Evolutionary conservation across 53 echinoderm and acorn worm genomes (phyloP).

Genomic region (Holothuria scabra): DNA sequence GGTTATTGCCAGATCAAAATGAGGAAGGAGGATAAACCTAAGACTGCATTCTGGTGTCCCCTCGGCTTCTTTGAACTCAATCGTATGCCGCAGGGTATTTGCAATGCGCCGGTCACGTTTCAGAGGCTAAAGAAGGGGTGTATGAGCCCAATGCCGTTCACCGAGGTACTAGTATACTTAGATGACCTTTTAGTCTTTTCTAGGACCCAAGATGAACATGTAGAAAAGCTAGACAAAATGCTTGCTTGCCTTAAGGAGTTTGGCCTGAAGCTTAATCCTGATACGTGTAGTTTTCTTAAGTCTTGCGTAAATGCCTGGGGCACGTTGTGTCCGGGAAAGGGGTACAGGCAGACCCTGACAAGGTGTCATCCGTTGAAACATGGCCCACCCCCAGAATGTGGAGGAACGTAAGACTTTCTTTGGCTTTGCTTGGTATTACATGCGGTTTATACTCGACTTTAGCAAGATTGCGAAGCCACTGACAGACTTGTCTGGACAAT

Average conservation of each 20-base stretch:
- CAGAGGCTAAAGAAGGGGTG: conserved; percentile 63
- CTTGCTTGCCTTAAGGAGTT: conserved; percentile 39
- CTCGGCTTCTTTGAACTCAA: conserved; percentile 71
- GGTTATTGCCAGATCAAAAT: conserved; percentile 70
- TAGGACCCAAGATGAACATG: conserved; percentile 40
- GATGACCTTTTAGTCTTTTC: conserved; percentile 55
- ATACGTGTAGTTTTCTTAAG: conserved; percentile 8
- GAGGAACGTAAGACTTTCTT: too few relatives aligned
- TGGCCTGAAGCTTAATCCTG: conserved; percentile 58
- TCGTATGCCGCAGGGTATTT: conserved; percentile 75
- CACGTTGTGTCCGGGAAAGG: conserved; percentile 65
- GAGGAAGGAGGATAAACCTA: conserved; percentile 60
- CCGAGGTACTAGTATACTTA: conserved; percentile 57
- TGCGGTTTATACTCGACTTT: too few relatives aligned
- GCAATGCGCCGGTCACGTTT: conserved; percentile 63
- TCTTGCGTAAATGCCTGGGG: conserved; percentile 53
- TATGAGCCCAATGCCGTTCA: conserved; percentile 44
- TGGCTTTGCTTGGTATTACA: too few relatives aligned
- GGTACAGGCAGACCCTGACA: conserved; percentile 64
- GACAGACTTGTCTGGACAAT: too few relatives aligned
- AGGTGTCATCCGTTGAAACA: too few relatives aligned
- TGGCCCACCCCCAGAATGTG: too few relatives aligned
- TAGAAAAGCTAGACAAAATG: conserved; percentile 28
- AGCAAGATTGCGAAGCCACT: too few relatives aligned
- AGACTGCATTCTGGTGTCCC: conserved; percentile 76